A percentile compares a stretch with the other conserved stretches of the same genome.
Conservation (phyloP, 2,797 vertebrate genomes). For the Triplophysa yarkandensis region DNA sequence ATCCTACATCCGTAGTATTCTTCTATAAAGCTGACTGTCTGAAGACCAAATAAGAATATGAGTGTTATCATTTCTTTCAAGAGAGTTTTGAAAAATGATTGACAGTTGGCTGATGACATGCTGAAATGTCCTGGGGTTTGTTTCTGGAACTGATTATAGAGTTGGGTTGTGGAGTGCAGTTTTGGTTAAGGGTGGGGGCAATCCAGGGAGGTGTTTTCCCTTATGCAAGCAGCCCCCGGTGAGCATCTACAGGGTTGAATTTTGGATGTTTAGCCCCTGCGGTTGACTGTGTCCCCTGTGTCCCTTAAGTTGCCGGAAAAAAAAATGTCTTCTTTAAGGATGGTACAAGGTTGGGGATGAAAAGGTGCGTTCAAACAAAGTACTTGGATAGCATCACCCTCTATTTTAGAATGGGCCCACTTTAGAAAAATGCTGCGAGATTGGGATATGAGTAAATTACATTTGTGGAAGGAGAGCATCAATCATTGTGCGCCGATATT, state of each 20-base stretch:
- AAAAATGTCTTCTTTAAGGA: slow-evolving; percentile 77
- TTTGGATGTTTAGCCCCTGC: slow-evolving; percentile 71
- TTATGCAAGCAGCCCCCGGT: slow-evolving; percentile 70
- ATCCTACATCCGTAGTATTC: neutral
- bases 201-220: slow-evolving; percentile 59
- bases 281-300: slow-evolving; percentile 78
- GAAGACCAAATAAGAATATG: neutral
- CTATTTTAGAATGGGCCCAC: slow-evolving; percentile 7
- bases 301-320: slow-evolving; percentile 74
- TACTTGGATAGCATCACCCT: slow-evolving; percentile 42
- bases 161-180: slow-evolving; percentile 63
- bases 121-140: slow-evolving; percentile 58
- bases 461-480: slow-evolving; percentile 3
- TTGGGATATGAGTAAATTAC: slow-evolving; percentile 18
- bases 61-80: neutral
- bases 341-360: slow-evolving; percentile 23
- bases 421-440: neutral
- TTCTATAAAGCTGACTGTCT: neutral
- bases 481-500: neutral
- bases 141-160: slow-evolving; percentile 77
- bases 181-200: slow-evolving; percentile 49
- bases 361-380: slow-evolving; percentile 47
- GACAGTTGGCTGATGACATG: slow-evolving; percentile 59
- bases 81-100: slow-evolving; percentile 23
- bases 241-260: slow-evolving; percentile 67